Conservation (phyloP, 2,113 vertebrate genomes). For the Daboia siamensis region DNA sequence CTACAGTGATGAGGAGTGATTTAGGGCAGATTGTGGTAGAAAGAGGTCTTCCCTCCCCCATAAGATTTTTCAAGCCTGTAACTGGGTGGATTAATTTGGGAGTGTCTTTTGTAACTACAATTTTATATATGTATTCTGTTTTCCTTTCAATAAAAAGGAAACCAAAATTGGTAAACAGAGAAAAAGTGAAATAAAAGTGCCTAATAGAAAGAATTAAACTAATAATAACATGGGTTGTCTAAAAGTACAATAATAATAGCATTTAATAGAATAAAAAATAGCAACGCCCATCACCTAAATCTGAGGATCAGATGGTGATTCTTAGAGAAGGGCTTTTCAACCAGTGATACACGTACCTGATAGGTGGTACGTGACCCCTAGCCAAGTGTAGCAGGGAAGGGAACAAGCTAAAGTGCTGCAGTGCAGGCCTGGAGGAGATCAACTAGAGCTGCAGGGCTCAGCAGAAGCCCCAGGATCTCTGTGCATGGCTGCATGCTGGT, state of each 20-base stretch:
- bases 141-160: neutral
- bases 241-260: neutral
- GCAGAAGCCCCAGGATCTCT: no score
- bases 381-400: no score
- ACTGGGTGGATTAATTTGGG: neutral
- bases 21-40: neutral
- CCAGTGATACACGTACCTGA: no score
- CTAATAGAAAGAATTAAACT: neutral
- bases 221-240: neutral
- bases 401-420: no score
- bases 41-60: neutral
- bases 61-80: neutral
- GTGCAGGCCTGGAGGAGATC: no score
- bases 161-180: neutral
- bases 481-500: no score
- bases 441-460: no score
- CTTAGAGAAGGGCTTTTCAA: neutral
- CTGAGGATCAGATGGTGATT: neutral
- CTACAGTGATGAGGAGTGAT: constrained; percentile 22
- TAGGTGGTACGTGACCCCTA: no score
- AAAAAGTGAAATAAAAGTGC: neutral
- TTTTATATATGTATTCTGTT: neutral
- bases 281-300: neutral
- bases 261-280: neutral
- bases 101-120: neutral